Evolutionary conservation across 2,888 invertebrate genomes (phyloP).

Genomic region (Disparrhopalites patrizii): DNA sequence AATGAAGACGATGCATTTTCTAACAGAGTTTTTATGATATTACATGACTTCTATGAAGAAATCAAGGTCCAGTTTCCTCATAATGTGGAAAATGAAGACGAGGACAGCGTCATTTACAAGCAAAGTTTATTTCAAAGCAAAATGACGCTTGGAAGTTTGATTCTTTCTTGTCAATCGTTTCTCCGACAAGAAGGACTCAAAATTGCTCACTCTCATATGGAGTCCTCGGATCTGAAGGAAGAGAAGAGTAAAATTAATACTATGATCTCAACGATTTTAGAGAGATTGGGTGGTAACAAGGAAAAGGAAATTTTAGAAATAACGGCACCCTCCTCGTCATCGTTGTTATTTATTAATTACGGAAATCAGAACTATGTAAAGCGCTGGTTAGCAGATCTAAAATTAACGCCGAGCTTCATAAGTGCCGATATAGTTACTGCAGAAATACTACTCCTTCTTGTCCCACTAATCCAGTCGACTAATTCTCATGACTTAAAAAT

Average conservation of each 20-base stretch:
- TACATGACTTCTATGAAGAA: conserved; percentile 1
- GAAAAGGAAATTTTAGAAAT: not conserved
- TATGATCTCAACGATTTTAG: not conserved
- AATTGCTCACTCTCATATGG: not conserved
- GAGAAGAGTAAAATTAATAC: not conserved
- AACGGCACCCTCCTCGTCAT: not conserved
- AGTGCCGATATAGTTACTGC: not conserved
- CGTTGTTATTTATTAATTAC: conserved; percentile 1
- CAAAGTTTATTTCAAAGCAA: conserved; percentile 19
- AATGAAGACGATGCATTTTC: not conserved
- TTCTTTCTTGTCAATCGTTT: conserved; percentile 4
- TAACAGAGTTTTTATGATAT: not conserved
- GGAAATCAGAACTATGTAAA: conserved; percentile 5
- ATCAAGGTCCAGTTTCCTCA: conserved; percentile 8
- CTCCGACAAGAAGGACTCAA: conserved; percentile 1
- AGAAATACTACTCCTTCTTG: conserved; percentile 2
- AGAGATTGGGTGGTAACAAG: too few species aligned
- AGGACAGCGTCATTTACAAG: conserved; percentile 17
- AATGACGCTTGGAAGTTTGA: conserved; percentile 13
- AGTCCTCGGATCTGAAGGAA: not conserved
- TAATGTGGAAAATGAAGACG: conserved; percentile 6
- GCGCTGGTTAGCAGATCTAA: conserved; percentile 6
- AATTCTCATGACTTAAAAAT: not conserved
- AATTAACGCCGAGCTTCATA: too few species aligned
- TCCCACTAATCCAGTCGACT: conserved; percentile 5